Evolutionary conservation across 2,888 invertebrate species (phyloP).

Genomic region (Crematogaster levior): DNA sequence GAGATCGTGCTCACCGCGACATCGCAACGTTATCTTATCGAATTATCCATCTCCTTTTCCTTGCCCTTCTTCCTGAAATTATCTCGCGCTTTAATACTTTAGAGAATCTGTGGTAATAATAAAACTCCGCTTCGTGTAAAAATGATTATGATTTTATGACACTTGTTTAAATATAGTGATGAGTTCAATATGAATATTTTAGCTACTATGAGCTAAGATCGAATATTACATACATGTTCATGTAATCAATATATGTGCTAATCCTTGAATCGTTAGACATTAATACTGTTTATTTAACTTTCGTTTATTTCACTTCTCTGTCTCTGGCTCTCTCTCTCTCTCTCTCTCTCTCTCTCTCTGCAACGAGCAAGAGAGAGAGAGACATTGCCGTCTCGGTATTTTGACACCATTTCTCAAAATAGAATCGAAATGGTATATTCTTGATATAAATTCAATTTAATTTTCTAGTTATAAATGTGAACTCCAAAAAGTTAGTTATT

Average conservation of each 20-base stretch:
- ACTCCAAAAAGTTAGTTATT: neutral
- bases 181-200: neutral
- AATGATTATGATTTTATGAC: slow-evolving; percentile 1
- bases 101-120: slow-evolving; percentile 22
- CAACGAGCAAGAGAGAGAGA: neutral
- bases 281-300: slow-evolving; percentile 21
- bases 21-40: slow-evolving; percentile 63
- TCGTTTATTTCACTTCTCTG: neutral
- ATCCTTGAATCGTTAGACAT: slow-evolving; percentile 9
- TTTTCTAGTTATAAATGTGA: slow-evolving; percentile 14
- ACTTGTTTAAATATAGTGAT: neutral
- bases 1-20: slow-evolving; percentile 39
- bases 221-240: no score
- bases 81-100: slow-evolving; percentile 45
- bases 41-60: slow-evolving; percentile 61
- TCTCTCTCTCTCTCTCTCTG: neutral
- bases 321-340: neutral
- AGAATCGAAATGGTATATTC: neutral
- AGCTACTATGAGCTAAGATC: neutral
- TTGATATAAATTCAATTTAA: neutral
- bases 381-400: neutral
- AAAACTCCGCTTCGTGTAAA: slow-evolving; percentile 38
- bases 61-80: slow-evolving; percentile 56
- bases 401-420: neutral
- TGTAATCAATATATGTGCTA: slow-evolving; percentile 53